Conservation (phyloP, 2,797 vertebrate genomes). For the Propithecus perrieri region DNA sequence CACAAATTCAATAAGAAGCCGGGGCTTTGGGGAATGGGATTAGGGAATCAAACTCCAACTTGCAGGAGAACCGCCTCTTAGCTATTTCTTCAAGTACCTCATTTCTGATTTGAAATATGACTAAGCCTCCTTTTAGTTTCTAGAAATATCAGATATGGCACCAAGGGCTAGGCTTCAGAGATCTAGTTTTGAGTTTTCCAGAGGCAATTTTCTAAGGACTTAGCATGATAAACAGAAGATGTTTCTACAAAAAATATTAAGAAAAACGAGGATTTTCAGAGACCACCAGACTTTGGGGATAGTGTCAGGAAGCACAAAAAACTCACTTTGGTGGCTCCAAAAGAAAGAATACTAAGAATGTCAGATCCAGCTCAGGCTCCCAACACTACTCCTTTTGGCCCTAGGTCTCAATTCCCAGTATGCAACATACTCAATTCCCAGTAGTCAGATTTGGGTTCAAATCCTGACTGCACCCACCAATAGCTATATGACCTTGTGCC, state of each 20-base stretch:
- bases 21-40: neutral
- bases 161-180: neutral
- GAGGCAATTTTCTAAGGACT: constrained; percentile 17
- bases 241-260: neutral
- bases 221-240: neutral
- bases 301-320: neutral
- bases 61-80: constrained; percentile 63
- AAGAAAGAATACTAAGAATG: neutral
- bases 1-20: constrained; percentile 67
- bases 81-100: constrained; percentile 65
- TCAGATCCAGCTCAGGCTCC: neutral
- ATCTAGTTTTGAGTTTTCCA: constrained; percentile 27
- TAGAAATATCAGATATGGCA: constrained; percentile 25
- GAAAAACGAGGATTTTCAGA: neutral
- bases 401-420: neutral
- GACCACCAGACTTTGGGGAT: neutral
- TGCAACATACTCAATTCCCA: neutral
- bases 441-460: neutral
- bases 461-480: neutral
- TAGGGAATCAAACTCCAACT: neutral
- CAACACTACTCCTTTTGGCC: neutral
- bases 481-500: neutral
- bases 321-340: neutral
- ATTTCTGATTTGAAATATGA: constrained; percentile 70
- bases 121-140: constrained; percentile 47